Conservation (phyloP, 1,140 invertebrate species). For the Hyphantria cunea region DNA sequence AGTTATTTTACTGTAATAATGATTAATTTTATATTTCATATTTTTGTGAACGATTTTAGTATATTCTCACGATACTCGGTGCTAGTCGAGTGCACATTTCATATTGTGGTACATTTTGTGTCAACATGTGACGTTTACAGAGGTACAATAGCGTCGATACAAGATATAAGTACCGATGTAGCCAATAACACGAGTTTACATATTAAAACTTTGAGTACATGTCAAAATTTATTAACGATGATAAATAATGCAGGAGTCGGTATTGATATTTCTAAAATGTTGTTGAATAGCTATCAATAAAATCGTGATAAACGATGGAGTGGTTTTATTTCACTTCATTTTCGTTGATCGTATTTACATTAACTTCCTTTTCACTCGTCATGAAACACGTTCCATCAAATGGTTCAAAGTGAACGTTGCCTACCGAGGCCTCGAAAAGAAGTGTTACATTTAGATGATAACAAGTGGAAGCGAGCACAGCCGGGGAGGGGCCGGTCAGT, state of each 20-base stretch:
- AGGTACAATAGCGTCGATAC: no score
- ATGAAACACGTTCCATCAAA: no score
- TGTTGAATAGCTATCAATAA: slow-evolving; percentile 31
- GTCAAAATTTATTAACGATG: no score
- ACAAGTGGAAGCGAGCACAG: no score
- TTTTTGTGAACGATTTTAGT: background rate
- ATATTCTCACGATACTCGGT: background rate
- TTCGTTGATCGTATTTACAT: background rate
- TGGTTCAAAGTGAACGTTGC: no score
- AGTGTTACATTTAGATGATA: no score
- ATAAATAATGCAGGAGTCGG: background rate
- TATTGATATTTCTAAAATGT: slow-evolving; percentile 33
- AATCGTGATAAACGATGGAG: slow-evolving; percentile 3
- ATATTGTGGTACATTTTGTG: background rate
- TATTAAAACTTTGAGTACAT: background rate
- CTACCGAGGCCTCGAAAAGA: no score
- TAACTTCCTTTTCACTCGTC: no score
- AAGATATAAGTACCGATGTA: no score
- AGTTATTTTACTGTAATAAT: background rate
- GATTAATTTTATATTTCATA: background rate
- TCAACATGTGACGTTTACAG: no score
- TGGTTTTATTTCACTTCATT: slow-evolving; percentile 13
- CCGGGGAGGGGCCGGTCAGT: no score
- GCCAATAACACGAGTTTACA: background rate
- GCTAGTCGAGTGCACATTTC: background rate